phyloP scores from a whole-genome alignment of 2,797 vertebrate genomes.

The Telmatherina bonti region DNA sequence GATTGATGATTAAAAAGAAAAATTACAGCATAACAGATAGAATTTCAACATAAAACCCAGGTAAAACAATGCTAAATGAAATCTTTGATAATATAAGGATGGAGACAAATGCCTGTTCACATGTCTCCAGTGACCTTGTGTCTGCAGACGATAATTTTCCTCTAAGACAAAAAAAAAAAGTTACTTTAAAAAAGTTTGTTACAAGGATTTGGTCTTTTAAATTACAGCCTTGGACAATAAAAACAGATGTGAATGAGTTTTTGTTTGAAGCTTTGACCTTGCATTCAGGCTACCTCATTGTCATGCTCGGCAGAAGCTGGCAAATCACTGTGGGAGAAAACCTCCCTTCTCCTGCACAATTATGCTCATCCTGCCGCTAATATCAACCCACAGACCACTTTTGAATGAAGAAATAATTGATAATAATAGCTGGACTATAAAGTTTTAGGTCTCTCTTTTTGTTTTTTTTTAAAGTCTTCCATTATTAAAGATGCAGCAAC shows the following conservation, averaged over 20 bases:
- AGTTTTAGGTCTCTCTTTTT: not conserved
- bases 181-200: slow-evolving; percentile 24
- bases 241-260: slow-evolving; percentile 52
- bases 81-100: not conserved
- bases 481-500: not conserved
- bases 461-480: not conserved
- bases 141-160: slow-evolving; percentile 17
- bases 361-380: slow-evolving; percentile 29
- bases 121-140: slow-evolving; percentile 28
- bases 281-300: slow-evolving; percentile 40
- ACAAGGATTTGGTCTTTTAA: slow-evolving; percentile 32
- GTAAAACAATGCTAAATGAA: not conserved
- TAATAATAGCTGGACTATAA: slow-evolving; percentile 10
- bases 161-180: slow-evolving; percentile 32
- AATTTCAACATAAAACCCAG: not conserved
- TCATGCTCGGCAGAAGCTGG: slow-evolving; percentile 48
- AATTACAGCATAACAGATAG: not conserved
- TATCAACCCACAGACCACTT: not conserved
- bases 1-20: slow-evolving; percentile 16
- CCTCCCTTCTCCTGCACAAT: slow-evolving; percentile 40
- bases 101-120: not conserved
- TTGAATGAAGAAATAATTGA: not conserved
- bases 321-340: slow-evolving; percentile 58
- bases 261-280: slow-evolving; percentile 66
- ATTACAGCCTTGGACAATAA: slow-evolving; percentile 30